Evolutionary conservation across 2,888 invertebrate species (phyloP).

Genomic region (Synanthedon myopaeformis): DNA sequence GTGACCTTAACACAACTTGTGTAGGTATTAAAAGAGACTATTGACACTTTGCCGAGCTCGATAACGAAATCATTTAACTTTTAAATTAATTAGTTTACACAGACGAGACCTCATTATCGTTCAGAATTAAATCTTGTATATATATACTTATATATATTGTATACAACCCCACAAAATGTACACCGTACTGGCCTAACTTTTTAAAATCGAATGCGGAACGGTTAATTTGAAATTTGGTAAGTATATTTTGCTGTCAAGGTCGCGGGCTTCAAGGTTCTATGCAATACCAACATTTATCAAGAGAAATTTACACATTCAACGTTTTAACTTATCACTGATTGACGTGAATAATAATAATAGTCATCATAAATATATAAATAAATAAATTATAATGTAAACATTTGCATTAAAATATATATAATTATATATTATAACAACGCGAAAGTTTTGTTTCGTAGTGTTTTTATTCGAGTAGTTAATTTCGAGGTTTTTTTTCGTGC

Average conservation of each 20-base stretch:
- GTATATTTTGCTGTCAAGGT: slow-evolving; percentile 34
- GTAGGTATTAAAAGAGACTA: no score
- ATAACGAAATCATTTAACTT: no score
- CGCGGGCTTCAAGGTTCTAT: slow-evolving; percentile 40
- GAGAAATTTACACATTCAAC: slow-evolving; percentile 45
- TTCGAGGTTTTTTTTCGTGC: slow-evolving; percentile 40
- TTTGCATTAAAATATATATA: background rate
- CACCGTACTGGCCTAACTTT: no score
- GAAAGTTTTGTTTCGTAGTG: background rate
- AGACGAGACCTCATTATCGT: no score
- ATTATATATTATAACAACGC: background rate
- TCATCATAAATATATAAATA: no score
- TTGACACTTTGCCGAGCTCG: no score
- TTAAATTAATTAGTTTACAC: no score
- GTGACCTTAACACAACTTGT: no score
- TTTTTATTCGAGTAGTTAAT: background rate
- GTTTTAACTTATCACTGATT: background rate
- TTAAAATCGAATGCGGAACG: slow-evolving; percentile 33
- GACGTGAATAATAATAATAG: no score
- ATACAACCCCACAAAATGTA: no score
- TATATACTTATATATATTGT: background rate
- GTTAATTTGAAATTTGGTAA: slow-evolving; percentile 46
- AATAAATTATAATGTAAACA: no score
- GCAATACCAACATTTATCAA: slow-evolving; percentile 37
- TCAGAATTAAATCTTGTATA: no score